Conservation (phyloP, 2,797 vertebrate species). For the Typhlichthys eigenmanni region DNA sequence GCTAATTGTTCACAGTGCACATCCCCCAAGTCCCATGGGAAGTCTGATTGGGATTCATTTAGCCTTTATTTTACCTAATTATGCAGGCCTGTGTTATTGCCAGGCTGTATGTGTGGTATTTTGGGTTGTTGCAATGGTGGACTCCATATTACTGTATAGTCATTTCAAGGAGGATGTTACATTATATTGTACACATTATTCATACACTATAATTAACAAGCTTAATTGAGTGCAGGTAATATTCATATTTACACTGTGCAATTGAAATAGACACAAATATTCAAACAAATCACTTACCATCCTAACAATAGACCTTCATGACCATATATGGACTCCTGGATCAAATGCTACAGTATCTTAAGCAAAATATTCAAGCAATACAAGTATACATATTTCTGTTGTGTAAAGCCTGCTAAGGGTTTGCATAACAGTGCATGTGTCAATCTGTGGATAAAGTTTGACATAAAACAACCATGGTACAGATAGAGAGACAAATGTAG, state of each 20-base stretch:
- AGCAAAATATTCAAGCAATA: no score
- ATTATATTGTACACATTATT: conserved; percentile 14
- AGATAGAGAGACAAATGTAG: no score
- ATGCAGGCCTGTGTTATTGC: conserved; percentile 64
- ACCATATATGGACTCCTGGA: no score
- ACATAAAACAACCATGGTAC: no score
- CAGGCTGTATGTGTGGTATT: conserved; percentile 63
- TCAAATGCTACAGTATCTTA: no score
- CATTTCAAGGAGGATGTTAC: conserved; percentile 56
- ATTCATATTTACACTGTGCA: not conserved
- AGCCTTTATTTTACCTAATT: conserved; percentile 75
- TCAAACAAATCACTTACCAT: no score
- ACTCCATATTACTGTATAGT: conserved; percentile 66
- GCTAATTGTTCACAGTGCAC: conserved; percentile 71
- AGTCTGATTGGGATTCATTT: conserved; percentile 74
- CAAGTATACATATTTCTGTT: no score
- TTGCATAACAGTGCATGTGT: not conserved
- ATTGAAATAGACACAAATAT: not conserved
- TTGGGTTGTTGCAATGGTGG: conserved; percentile 66
- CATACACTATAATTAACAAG: conserved; percentile 22
- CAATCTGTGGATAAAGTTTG: no score
- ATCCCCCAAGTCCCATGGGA: conserved; percentile 61
- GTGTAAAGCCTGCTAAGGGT: no score
- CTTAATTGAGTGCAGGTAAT: conserved; percentile 15
- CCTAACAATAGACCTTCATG: no score